Percentiles rank a stretch among this genome's conserved stretches.
Evolutionary conservation across 2,888 invertebrate species (phyloP).

Genomic region (Halocaridina rubra): DNA sequence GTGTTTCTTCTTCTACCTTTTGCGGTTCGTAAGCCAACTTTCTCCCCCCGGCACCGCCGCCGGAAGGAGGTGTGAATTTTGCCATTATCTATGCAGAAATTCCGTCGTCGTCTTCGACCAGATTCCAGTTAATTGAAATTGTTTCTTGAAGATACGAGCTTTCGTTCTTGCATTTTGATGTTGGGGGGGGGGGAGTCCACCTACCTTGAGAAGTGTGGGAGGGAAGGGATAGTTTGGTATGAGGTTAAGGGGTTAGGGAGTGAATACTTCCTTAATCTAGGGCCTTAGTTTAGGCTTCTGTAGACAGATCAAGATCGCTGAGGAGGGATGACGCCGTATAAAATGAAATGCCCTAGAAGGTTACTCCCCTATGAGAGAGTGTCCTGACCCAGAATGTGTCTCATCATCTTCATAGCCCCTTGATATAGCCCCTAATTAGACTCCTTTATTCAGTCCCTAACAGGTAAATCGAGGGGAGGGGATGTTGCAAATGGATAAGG

Average conservation of each 20-base stretch:
- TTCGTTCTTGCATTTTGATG: constrained; percentile 58
- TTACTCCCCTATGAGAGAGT: too few relatives aligned
- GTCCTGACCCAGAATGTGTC: too few relatives aligned
- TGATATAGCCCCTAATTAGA: too few relatives aligned
- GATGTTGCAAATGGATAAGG: too few relatives aligned
- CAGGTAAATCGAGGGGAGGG: too few relatives aligned
- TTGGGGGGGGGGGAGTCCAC: background rate
- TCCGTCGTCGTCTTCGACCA: constrained; percentile 48
- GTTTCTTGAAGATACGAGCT: constrained; percentile 58
- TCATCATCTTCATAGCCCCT: too few relatives aligned
- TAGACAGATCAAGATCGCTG: too few relatives aligned
- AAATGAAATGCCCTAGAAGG: too few relatives aligned
- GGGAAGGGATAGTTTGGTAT: background rate
- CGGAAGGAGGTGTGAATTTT: constrained; percentile 45
- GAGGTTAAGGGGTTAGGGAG: background rate
- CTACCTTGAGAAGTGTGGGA: background rate
- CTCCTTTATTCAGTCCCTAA: too few relatives aligned
- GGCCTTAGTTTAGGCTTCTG: background rate
- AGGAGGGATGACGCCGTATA: too few relatives aligned
- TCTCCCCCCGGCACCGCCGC: background rate
- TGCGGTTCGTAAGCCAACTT: constrained; percentile 26
- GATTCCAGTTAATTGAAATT: constrained; percentile 57
- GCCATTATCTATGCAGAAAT: constrained; percentile 58
- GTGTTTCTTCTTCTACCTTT: constrained; percentile 1
- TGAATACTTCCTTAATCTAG: background rate